Base-by-base conservation (phyloP, 2,113 vertebrate species). In the Antigone vipio region DNA sequence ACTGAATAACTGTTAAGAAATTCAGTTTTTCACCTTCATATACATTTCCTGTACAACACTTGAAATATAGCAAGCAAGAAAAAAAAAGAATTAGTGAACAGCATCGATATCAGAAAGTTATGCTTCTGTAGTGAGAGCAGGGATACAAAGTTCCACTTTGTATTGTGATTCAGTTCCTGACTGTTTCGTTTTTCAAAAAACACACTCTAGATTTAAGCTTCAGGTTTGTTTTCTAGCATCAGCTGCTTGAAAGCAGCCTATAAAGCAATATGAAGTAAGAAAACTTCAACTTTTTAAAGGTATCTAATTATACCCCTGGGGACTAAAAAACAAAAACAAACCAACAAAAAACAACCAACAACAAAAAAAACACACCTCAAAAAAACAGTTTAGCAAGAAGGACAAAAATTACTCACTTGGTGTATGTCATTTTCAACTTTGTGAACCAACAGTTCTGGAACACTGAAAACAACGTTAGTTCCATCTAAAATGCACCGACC, bases 11-110 rank as follows among this genome's bases (percentile, higher is more conserved):
- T 56, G 97, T 97, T 95, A 99, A 85, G 29, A 99, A 93, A 93
- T 99, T 99, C 74, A 99, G 96, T 86, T 99, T 98, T 78, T 96
- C 98, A 60, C 23, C 97, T 97, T 99, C 98, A 82, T 99, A 99
- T 82, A 99, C 10, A 53, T 98, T 98, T 89, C 98, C 98, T 6
- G 96, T 96, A 85, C 92, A 98, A 63, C 96, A 56, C 99, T 99
- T 94, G n/a, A 88, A 85, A 83, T 3, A 64, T 32, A 85, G 35
- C 69, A 71, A 91, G 69, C 9, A 19, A 45, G 1, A 26, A 15
- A 38, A 73, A 67, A 27, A 52, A 42, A 4, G 3, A 35, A 44
- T 58, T 56, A 81, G 26, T 45, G 40, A 60, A 68, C 11, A 40
- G 23, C 17, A 58, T 50, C 12, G 23, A 5, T 23, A 77, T 16